Conservation (phyloP, 2,797 vertebrate species). For the Gadopsis marmoratus region DNA sequence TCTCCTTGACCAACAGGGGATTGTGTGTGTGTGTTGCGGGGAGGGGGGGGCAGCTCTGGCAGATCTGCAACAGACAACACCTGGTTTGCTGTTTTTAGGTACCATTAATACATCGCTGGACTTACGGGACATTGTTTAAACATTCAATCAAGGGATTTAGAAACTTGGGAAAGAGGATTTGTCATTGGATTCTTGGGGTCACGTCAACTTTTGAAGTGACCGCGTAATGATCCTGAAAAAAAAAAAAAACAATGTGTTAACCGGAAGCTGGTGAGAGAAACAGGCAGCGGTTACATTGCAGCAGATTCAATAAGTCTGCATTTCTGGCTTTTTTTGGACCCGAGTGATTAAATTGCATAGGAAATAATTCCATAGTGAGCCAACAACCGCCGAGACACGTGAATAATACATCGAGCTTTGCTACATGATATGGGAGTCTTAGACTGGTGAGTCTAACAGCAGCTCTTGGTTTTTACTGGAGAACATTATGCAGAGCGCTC, state of each 20-base stretch:
- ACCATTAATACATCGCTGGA: conserved; percentile 72
- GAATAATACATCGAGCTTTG: conserved; percentile 77
- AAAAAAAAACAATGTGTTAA: conserved; percentile 43
- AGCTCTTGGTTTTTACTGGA: conserved; percentile 42
- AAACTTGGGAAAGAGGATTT: conserved; percentile 66
- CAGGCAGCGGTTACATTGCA: conserved; percentile 48
- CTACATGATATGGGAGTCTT: conserved; percentile 68
- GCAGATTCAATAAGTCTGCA: conserved; percentile 67
- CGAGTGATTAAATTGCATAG: conserved; percentile 75
- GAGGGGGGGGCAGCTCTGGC: conserved; percentile 44
- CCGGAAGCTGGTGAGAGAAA: conserved; percentile 52
- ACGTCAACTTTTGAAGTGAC: conserved; percentile 61
- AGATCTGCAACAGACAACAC: conserved; percentile 69
- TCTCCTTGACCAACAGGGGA: conserved; percentile 79
- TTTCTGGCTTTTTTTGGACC: conserved; percentile 73
- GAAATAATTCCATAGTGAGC: conserved; percentile 75
- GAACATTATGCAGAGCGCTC: conserved; percentile 68
- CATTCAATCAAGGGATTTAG: conserved; percentile 68
- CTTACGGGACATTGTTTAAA: conserved; percentile 71
- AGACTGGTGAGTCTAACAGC: conserved; percentile 54
- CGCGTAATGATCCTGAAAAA: conserved; percentile 44
- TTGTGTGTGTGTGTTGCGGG: conserved; percentile 38
- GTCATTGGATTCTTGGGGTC: conserved; percentile 69
- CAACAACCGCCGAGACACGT: conserved; percentile 69
- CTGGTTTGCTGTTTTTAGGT: conserved; percentile 81